Base-by-base conservation (phyloP, 2,113 vertebrate genomes). In the Excalfactoria chinensis region DNA sequence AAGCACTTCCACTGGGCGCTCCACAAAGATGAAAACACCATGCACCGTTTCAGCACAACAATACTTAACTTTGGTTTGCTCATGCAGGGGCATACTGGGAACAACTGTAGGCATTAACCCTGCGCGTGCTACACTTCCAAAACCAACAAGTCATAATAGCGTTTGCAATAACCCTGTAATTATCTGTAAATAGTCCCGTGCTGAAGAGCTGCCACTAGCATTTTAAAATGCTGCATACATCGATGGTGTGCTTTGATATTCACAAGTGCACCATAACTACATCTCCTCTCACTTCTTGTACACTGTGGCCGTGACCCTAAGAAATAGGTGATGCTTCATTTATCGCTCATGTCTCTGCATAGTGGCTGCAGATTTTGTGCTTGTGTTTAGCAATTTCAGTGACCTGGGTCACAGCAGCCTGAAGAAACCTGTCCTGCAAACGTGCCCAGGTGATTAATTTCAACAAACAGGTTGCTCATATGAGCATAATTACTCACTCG, bases 361-460 rank as follows among this genome's bases (percentile, higher is more conserved):
- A 7, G 40, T 0, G 1, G 44, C 53, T 4, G 3, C 35, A 25
- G 35, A 6, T 59, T 82, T 83, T 77, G 25, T 73, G 40, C 59
- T 56, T 35, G 68, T 13, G 6, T 86, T 81, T 78, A 85, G 85
- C 88, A 94, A 68, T 91, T 64, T 56, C 34, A 5, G 55, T 79
- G 91, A 85, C 85, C 82, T 88, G 32, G 69, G 78, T 89, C 75
- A 79, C 84, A 88, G 25, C 46, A 80, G 60, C 37, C 71, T 95
- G 53, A 91, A 77, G 93, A 91, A 91, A 85, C 60, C 68, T 91
- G 93, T 91, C 91, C 71, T 58, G 56, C 60, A 89, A 93, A 87
- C 73, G 64, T 78, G 40, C 34, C 22, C 74, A 92, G 94, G 91
- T 91, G 93, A 96, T 93, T 94, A 93, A 96, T 94, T 94, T 93